Conservation (phyloP, 2,888 invertebrate genomes). For the Drosophila testacea region DNA sequence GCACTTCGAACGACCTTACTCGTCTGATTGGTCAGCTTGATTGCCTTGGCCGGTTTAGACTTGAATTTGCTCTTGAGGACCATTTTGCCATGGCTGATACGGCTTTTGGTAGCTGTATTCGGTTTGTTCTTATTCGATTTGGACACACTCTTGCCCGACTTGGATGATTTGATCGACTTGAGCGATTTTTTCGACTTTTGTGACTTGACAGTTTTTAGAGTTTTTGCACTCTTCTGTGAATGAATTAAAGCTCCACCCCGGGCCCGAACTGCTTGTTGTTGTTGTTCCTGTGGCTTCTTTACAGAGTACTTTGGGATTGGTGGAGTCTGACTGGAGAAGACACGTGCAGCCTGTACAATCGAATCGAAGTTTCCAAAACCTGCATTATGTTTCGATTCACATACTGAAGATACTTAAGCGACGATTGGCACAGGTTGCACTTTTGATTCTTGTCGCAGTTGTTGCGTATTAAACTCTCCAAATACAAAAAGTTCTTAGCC, state of each 20-base stretch:
- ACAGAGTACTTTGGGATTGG: slow-evolving; percentile 60
- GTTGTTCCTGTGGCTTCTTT: slow-evolving; percentile 14
- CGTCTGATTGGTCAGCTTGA: slow-evolving; percentile 22
- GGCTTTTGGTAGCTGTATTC: slow-evolving; percentile 8
- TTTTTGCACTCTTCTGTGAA: slow-evolving; percentile 43
- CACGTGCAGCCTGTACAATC: slow-evolving; percentile 68
- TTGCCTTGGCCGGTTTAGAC: slow-evolving; percentile 11
- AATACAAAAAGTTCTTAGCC: slow-evolving; percentile 82
- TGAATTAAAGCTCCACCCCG: slow-evolving; percentile 54
- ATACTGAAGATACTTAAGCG: slow-evolving; percentile 77
- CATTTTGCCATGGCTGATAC: slow-evolving; percentile 55
- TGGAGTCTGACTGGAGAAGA: slow-evolving; percentile 56
- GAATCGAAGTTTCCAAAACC: slow-evolving; percentile 73
- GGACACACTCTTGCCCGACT: slow-evolving; percentile 33
- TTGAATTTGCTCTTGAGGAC: slow-evolving; percentile 53
- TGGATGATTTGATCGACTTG: slow-evolving; percentile 54
- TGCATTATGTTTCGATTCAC: slow-evolving; percentile 79
- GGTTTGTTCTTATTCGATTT: slow-evolving; percentile 36
- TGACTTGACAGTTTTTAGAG: slow-evolving; percentile 50
- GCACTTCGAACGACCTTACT: slow-evolving; percentile 56
- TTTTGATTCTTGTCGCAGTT: slow-evolving; percentile 60
- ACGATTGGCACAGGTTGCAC: slow-evolving; percentile 74
- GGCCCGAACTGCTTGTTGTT: slow-evolving; percentile 13
- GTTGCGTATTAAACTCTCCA: slow-evolving; percentile 79
- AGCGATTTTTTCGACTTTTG: slow-evolving; percentile 50